These are phyloP conservation scores for Aporophyla nigra DNA, from an alignment of 2,888 invertebrate species.

Conservation along the genomic window DNA sequence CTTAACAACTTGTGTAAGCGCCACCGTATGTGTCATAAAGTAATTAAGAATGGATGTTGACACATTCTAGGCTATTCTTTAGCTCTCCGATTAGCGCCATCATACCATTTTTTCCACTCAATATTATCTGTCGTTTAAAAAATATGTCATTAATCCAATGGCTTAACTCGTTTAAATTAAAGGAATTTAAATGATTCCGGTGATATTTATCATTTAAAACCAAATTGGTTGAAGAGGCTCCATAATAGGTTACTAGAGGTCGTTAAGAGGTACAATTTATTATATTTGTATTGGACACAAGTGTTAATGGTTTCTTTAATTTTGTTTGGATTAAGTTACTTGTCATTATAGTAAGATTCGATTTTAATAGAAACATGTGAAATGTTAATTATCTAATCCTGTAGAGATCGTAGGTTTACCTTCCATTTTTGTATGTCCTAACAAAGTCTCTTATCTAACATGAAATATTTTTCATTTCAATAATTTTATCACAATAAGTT, in stretches of 20 bases:
- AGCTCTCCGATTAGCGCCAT: not conserved
- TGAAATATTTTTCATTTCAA: conserved; percentile 80
- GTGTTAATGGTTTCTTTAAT: conserved; percentile 58
- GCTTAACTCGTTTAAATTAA: conserved; percentile 44
- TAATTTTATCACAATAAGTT: conserved; percentile 81
- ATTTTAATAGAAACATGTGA: conserved; percentile 20
- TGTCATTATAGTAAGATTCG: conserved; percentile 42
- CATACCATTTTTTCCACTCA: conserved; percentile 39
- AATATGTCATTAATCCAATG: conserved; percentile 43
- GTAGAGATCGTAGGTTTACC: too few species aligned
- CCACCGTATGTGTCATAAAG: conserved; percentile 35
- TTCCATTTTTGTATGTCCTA: not conserved
- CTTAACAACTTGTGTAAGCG: conserved; percentile 35
- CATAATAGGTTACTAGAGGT: conserved; percentile 56
- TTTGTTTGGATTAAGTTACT: conserved; percentile 48
- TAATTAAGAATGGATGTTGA: conserved; percentile 45
- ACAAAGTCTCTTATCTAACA: conserved; percentile 53
- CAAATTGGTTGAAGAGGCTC: conserved; percentile 28
- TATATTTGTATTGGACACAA: conserved; percentile 48
- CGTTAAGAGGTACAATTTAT: conserved; percentile 56
- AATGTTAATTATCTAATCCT: conserved; percentile 21
- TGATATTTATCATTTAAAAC: conserved; percentile 43
- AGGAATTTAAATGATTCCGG: conserved; percentile 43
- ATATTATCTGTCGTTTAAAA: conserved; percentile 44
- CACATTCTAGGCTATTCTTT: conserved; percentile 26